Evolutionary conservation across 1,140 invertebrate genomes (phyloP).

Genomic region (Magallana ariakensis): DNA sequence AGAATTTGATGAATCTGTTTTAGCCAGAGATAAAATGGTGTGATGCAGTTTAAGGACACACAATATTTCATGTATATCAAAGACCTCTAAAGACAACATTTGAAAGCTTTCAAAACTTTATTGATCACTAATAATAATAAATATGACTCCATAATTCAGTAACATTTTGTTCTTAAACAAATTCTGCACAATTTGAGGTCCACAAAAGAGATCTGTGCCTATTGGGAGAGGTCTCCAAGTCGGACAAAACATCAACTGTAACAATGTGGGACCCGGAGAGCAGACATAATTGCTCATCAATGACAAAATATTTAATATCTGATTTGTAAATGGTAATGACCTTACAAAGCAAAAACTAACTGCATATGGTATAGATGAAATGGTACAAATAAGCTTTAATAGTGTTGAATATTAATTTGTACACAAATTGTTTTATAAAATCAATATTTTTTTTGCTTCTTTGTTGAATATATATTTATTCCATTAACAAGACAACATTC

Average conservation of each 20-base stretch:
- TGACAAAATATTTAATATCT: no score
- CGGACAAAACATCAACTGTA: no score
- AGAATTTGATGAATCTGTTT: slow-evolving; percentile 97
- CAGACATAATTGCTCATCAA: no score
- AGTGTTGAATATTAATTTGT: no score
- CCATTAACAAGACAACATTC: background rate
- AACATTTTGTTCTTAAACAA: background rate
- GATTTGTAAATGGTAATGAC: no score
- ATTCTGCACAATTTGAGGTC: background rate
- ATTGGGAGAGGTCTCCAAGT: no score
- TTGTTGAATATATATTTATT: slow-evolving; percentile 28
- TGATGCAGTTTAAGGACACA: background rate
- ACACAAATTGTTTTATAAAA: no score
- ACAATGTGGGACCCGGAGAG: no score
- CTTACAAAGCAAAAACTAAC: no score
- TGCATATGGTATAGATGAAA: background rate
- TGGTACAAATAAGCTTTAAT: background rate
- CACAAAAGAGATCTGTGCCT: no score
- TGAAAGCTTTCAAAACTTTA: slow-evolving; percentile 1
- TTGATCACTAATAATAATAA: background rate
- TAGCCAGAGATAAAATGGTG: slow-evolving; percentile 93
- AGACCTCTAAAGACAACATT: no score
- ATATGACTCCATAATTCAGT: background rate
- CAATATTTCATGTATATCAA: no score
- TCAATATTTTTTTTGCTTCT: background rate